Conservation (phyloP, 2,113 vertebrate species). For the Tretioscincus oriximinensis region DNA sequence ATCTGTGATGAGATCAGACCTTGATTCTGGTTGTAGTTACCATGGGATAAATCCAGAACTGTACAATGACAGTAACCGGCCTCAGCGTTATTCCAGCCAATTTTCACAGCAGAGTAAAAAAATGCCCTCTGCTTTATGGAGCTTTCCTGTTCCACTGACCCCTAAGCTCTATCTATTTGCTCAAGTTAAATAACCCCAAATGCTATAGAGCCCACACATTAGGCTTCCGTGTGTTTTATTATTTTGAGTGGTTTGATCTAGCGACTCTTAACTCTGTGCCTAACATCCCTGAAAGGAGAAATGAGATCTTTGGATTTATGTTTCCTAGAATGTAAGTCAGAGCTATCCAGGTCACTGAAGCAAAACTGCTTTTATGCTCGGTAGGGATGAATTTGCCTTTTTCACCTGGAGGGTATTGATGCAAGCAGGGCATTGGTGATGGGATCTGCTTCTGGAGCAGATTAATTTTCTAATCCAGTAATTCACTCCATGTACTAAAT, state of each 20-base stretch:
- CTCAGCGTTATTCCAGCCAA: not conserved
- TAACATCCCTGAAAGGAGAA: not conserved
- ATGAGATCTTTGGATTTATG: not conserved
- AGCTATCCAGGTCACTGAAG: not conserved
- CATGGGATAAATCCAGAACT: conserved; percentile 26
- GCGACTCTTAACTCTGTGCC: not conserved
- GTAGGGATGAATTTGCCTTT: not conserved
- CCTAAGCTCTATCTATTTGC: not conserved
- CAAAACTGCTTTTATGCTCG: not conserved
- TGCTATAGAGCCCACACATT: not conserved
- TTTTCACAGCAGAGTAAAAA: not conserved
- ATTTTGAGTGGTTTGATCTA: not conserved
- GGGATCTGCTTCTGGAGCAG: not conserved
- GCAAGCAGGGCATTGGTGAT: not conserved
- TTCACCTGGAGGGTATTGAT: not conserved
- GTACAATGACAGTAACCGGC: conserved; percentile 6
- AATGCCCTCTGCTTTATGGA: not conserved
- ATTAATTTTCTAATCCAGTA: not conserved
- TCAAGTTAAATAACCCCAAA: not conserved
- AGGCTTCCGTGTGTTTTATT: not conserved
- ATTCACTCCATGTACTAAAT: not conserved
- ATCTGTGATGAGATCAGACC: conserved; percentile 22
- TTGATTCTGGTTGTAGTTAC: conserved; percentile 23
- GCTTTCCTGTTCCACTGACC: not conserved
- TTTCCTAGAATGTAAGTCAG: not conserved